phyloP scores from a whole-genome alignment of 2,888 invertebrate genomes.

The Phasia obesa region DNA sequence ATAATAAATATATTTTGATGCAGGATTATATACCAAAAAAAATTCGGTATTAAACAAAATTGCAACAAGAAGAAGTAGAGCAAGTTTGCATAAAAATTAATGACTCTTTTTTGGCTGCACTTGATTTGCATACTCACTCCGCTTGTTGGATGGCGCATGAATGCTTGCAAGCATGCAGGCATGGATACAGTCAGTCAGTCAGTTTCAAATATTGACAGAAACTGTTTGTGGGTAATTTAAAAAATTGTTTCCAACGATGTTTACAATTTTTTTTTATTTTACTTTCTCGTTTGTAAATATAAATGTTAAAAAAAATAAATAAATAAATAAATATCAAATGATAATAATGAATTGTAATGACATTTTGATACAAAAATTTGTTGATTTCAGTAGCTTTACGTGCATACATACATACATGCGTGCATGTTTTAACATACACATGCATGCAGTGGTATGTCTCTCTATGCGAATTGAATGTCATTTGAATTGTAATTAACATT shows the following conservation, averaged over 20 bases:
- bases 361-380: conserved; percentile 65
- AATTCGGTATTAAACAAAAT: conserved; percentile 6
- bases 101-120: conserved; percentile 43
- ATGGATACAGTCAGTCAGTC: conserved; percentile 11
- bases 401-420: not conserved
- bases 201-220: conserved; percentile 52
- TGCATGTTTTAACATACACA: conserved; percentile 7
- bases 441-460: not conserved
- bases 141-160: conserved; percentile 25
- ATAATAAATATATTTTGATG: conserved; percentile 46
- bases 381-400: conserved; percentile 54
- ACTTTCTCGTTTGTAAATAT: conserved; percentile 6
- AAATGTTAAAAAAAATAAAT: not conserved
- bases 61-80: conserved; percentile 55
- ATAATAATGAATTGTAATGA: conserved; percentile 69
- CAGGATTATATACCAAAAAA: conserved; percentile 16
- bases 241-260: conserved; percentile 19
- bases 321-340: conserved; percentile 55
- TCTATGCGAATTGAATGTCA: conserved; percentile 2
- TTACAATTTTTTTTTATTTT: conserved; percentile 11
- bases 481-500: conserved; percentile 62
- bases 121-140: conserved; percentile 55
- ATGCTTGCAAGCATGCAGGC: conserved; percentile 26
- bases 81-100: conserved; percentile 56
- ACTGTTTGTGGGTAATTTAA: conserved; percentile 65